Conservation (phyloP, 2,888 invertebrate genomes). For the Pheosia gnoma region DNA sequence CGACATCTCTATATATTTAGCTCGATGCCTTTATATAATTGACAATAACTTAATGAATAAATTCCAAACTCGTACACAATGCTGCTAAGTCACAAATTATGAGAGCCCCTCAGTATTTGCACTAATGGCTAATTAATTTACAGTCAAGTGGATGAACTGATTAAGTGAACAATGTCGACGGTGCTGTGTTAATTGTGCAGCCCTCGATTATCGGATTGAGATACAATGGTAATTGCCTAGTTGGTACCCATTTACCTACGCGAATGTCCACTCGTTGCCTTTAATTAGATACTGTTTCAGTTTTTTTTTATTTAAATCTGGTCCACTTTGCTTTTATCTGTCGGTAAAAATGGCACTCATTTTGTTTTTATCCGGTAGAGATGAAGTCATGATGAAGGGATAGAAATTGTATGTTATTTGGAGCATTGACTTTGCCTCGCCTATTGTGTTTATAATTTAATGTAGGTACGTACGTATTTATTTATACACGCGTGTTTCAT, state of each 20-base stretch:
- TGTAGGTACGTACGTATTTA: too few species aligned
- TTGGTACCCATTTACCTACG: conserved; percentile 49
- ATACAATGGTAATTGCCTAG: conserved; percentile 56
- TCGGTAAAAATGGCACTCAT: background rate
- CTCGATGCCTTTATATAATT: too few species aligned
- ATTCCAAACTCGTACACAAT: background rate
- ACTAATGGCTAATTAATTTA: conserved; percentile 63
- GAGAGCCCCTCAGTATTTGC: conserved; percentile 38
- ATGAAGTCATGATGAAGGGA: too few species aligned
- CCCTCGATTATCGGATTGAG: conserved; percentile 59
- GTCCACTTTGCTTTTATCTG: conserved; percentile 14
- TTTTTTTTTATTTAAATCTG: conserved; percentile 21
- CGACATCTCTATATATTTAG: too few species aligned
- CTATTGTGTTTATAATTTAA: too few species aligned
- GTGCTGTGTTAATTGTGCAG: conserved; percentile 67
- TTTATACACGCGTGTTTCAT: too few species aligned
- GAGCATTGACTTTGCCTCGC: too few species aligned
- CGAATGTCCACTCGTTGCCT: conserved; percentile 42
- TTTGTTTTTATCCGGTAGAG: background rate
- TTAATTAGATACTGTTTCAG: conserved; percentile 48
- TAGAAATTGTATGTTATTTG: too few species aligned
- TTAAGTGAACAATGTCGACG: conserved; percentile 65
- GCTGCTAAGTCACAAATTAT: conserved; percentile 12
- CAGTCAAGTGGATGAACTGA: conserved; percentile 62
- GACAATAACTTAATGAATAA: too few species aligned